Evolutionary conservation across 1,140 invertebrate genomes (phyloP), one percentile per base, ranked within the genome.

Genomic region (Papilio aristodemus): DNA sequence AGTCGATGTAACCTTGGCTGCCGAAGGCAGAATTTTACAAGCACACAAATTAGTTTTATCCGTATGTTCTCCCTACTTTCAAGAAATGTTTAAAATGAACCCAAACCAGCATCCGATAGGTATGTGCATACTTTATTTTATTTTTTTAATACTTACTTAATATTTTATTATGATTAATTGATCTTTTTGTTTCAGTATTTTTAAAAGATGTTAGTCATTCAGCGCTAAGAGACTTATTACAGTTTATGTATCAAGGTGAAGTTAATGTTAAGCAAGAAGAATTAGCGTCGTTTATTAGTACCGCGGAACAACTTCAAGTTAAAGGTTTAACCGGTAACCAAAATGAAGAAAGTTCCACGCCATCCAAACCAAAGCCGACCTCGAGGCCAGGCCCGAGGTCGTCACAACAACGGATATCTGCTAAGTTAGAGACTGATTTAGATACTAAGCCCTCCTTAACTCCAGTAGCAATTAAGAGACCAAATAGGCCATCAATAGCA

Each of bases 221-320:
- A 70, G 95, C 96, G 74, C 89, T 97, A 78, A 94, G 94, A 89
- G 94, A 96, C 87, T 93, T 97, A 77, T 93, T 97, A 78, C 95
- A 95, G 82, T 97, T 97, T 89, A 97, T 97, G 95, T 97, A 97
- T 85, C 94, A 95, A 92, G 96, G 96, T 74, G 95, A 97, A 93
- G 96, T 97, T 60, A 96, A 96, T 92, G 95, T 97, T 78, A 95
- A 94, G 79, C 95, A 97, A 92, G 95, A 96, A 84, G 95, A 96
- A 78, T 93, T 97, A 84, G 93, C 95, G 70, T 94, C 94, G 69
- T 96, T 97, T 88, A 94, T 97, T 80, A 96, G 96, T 93, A 95
- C 96, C 79, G 96, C 96, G 73, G 95, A 97, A 92, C 95, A 95
- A 77, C 93, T 97, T 79, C 95, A 96, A 93, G 95, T 97, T 76